Evolutionary conservation across 2,113 vertebrate species (phyloP), one percentile per base, ranked within the genome.

Genomic region (Acanthochromis polyacanthus): DNA sequence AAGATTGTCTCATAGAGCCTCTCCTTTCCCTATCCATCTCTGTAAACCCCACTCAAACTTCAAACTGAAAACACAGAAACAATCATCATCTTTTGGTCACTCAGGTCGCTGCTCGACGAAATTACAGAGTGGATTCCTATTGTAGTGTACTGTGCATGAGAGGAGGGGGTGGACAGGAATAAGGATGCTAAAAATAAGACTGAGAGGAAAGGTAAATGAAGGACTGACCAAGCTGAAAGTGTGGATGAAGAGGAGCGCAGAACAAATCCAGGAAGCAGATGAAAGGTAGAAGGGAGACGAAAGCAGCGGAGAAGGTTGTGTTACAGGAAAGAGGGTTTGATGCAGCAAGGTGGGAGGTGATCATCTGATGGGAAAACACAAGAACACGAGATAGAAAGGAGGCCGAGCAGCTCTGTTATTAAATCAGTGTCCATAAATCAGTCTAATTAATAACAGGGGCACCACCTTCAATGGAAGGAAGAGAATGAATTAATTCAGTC

Each of bases 31-130:
- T 30, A 1, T 45, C 40, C 19, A n/a, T 1, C 46, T 7, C 15
- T 48, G 4, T 36, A 36, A 36, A 45, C 20, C 22, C 57, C 51
- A 67, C 5, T 16, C 23, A 17, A 69, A 43, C 25, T n/a, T 59
- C 23, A 0, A 60, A 60, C 38, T 28, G 69, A 71, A 71, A 65
- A 65, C 32, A 66, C 5, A 12, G 12, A 61, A n/a, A 10, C 32
- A 28, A 61, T 59, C 20, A 40, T 55, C 15, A 36, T 8, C 22
- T 65, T 36, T 52, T 32, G 43, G 57, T 62, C 46, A 17, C 36
- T 71, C 32, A 7, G 51, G 22, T 83, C 63, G 63, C 16, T 23
- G 61, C 61, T 32, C 59, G 4, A n/a, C 59, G 17, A 83, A 58
- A 46, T 36, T 11, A 57, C 17, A 64, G 43, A 22, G 30, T 61